These are phyloP conservation scores for Idris sp. DNA, from an alignment of 1,140 invertebrate species.

Conservation along the genomic window DNA sequence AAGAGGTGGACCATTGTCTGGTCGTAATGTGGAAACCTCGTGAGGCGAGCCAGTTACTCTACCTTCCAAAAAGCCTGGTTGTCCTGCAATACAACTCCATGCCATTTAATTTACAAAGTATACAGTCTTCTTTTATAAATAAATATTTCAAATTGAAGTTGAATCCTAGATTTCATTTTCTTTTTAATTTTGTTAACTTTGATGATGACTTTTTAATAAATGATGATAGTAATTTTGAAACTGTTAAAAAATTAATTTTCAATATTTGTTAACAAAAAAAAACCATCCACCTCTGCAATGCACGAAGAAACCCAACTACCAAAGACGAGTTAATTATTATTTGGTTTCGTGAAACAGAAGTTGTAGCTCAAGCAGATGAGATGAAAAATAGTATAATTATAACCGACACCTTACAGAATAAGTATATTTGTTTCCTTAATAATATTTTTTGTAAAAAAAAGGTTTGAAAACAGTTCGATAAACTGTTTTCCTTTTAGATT, in stretches of 20 bases:
- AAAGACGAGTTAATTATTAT: conserved; percentile 39
- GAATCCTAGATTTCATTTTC: conserved; percentile 20
- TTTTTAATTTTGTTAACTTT: no score
- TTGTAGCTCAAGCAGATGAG: conserved; percentile 23
- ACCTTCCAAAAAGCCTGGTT: conserved; percentile 73
- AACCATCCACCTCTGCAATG: conserved; percentile 57
- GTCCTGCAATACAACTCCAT: conserved; percentile 75
- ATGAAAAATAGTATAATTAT: conserved; percentile 10
- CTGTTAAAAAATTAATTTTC: no score
- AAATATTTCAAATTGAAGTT: no score
- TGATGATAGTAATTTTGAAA: no score
- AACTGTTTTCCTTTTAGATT: conserved; percentile 10
- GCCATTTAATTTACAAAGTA: conserved; percentile 62
- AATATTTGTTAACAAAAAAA: conserved; percentile 26
- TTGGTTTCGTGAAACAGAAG: conserved; percentile 4
- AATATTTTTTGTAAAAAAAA: no score
- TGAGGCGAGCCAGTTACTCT: conserved; percentile 76
- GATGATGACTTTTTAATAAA: no score
- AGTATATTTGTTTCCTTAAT: no score
- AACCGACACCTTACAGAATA: neutral
- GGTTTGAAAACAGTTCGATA: no score
- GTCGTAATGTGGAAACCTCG: conserved; percentile 75
- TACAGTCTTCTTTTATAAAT: conserved; percentile 27
- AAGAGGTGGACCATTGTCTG: conserved; percentile 78
- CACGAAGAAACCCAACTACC: conserved; percentile 43